Base-by-base conservation (phyloP, 1,140 invertebrate species). In the Plectrocnemia conspersa region DNA sequence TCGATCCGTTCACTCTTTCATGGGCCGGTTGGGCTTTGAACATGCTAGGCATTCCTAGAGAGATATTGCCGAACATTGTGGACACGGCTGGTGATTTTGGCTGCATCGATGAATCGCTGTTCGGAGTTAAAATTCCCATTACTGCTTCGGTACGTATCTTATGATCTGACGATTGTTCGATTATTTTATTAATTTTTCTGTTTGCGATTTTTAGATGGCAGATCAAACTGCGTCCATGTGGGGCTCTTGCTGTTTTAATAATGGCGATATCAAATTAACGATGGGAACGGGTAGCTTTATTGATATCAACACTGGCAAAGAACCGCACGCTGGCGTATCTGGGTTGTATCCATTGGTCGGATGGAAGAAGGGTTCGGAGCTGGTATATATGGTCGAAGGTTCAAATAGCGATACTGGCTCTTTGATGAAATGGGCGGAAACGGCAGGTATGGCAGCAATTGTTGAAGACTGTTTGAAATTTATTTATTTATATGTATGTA, bases 281-380 rank as follows among this genome's bases (percentile, higher is more conserved):
- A 79, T 98, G 74, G 96, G 96, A 0, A 98, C 94, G 0, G 94
- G 96, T 0, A 89, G 88, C 1, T 98, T 99, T 68, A 68, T 98
- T 1, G 83, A 97, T 67, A 77, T 96, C 6, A 91, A 96, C 65
- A 95, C 91, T 1, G 90, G 89, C 1, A 61, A 58, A 4, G 69
- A 79, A 24, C 83, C 91, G 3, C 86, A 91, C 68, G 85, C 88
- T 0, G 91, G 89, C 18, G 68, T 91, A 3, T 73, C 76, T 25
- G 87, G 86, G 0, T 75, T 97, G 13, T 98, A 97, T 77, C 94
- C 94, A 0, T 67, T 96, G 6, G 84, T 97, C 25, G 93, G 84
- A 0, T 98, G 93, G 93, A 83, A 84, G 65, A 77, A 93, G 65
- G 84, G 82, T 64, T 62, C 73, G 7, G 79, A 84, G 64, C 63